These are phyloP conservation scores for Phalera bucephala DNA, from an alignment of 2,888 invertebrate genomes.

Conservation along the genomic window DNA sequence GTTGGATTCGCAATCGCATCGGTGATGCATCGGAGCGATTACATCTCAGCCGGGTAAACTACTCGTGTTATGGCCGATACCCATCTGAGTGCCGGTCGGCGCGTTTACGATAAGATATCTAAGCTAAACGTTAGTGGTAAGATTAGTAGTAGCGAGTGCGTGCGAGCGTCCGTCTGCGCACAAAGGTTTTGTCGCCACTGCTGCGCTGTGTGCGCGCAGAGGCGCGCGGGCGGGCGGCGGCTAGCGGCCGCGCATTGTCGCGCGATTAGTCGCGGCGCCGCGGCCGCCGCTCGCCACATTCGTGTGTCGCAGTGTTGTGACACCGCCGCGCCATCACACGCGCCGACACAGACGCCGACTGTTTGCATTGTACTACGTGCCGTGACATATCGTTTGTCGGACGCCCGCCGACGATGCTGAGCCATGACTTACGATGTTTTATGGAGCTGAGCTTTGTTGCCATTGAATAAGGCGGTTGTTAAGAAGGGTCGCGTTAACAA, in stretches of 20 bases:
- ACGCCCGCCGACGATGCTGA: conserved; percentile 49
- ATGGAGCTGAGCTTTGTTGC: conserved; percentile 60
- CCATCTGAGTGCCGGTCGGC: conserved; percentile 20
- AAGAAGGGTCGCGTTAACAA: conserved; percentile 56
- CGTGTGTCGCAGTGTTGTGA: conserved; percentile 61
- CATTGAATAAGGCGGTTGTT: conserved; percentile 53
- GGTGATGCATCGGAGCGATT: conserved; percentile 39
- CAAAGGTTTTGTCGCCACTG: conserved; percentile 64
- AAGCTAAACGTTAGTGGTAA: conserved; percentile 1
- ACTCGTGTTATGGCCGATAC: conserved; percentile 62
- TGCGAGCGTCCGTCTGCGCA: conserved; percentile 55
- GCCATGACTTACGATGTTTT: conserved; percentile 53
- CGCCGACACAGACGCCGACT: conserved; percentile 75
- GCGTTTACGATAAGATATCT: neutral
- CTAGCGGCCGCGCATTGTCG: conserved; percentile 57
- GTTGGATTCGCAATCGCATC: conserved; percentile 63
- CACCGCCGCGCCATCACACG: conserved; percentile 60
- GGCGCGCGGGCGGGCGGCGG: conserved; percentile 45
- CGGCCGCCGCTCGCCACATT: conserved; percentile 40
- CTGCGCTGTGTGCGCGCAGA: conserved; percentile 46
- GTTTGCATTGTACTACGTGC: conserved; percentile 80
- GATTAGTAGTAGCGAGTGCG: conserved; percentile 1
- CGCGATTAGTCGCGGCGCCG: conserved; percentile 69
- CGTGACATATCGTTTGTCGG: conserved; percentile 75
- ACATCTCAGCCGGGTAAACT: conserved; percentile 39